Percentiles rank a stretch among this genome's conserved stretches.
Evolutionary conservation across 2,113 vertebrate genomes (phyloP).

Genomic region (Brienomyrus brachyistius): DNA sequence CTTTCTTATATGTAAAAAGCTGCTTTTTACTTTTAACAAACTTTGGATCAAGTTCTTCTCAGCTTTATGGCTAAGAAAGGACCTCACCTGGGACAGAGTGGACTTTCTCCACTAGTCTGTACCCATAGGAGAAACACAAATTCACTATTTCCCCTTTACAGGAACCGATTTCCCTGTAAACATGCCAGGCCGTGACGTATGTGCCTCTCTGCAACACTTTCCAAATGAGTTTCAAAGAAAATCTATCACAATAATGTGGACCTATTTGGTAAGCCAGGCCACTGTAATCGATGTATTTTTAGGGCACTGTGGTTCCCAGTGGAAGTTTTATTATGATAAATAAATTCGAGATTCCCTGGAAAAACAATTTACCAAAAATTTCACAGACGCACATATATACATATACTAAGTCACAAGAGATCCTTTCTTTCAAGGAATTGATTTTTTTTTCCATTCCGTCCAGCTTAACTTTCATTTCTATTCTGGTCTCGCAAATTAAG

Average conservation of each 20-base stretch:
- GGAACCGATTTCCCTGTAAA: conserved; percentile 1
- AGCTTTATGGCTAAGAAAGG: not conserved
- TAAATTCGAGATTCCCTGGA: not conserved
- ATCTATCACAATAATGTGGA: not conserved
- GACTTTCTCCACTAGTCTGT: not conserved
- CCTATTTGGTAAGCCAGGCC: not conserved
- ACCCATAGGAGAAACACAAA: not conserved
- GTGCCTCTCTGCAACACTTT: not conserved
- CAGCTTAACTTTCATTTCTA: not conserved
- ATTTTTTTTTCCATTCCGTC: not conserved
- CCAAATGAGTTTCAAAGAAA: not conserved
- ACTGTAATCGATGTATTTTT: conserved; percentile 6
- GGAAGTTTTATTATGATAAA: conserved; percentile 2
- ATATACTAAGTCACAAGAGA: not conserved
- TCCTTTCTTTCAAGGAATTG: not conserved
- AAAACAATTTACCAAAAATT: not conserved
- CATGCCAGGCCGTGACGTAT: not conserved
- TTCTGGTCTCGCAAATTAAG: not conserved
- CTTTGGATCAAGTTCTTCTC: not conserved
- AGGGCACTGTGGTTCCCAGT: not conserved
- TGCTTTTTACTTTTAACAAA: not conserved
- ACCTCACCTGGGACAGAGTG: not conserved
- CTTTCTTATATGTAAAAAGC: not conserved
- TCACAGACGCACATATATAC: not conserved
- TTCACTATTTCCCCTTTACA: not conserved